These are phyloP conservation scores for Margarornis squamiger DNA, from an alignment of 2,797 vertebrate species.

Conservation along the genomic window DNA sequence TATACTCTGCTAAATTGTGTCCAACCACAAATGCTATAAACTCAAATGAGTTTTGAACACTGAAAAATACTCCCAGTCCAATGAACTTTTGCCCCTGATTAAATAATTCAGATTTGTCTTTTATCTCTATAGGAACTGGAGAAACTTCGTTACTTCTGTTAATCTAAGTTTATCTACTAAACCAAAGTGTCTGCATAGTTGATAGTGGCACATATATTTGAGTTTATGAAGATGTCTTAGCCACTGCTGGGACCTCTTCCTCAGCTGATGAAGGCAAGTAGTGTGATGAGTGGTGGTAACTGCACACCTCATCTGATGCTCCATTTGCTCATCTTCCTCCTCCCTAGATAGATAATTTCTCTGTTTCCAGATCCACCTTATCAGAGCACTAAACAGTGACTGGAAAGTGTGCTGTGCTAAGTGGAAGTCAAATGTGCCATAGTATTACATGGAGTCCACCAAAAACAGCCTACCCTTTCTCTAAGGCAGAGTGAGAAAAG, in stretches of 20 bases:
- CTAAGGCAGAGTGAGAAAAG: background rate
- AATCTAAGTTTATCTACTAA: background rate
- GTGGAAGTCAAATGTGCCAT: background rate
- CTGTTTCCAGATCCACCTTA: background rate
- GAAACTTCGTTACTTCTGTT: background rate
- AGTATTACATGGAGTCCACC: background rate
- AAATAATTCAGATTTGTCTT: background rate
- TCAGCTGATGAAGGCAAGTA: background rate
- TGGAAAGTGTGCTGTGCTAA: background rate
- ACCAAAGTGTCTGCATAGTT: background rate
- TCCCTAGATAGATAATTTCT: background rate
- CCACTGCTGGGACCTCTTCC: background rate
- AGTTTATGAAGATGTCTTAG: background rate
- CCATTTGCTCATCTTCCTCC: background rate
- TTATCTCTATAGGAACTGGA: background rate
- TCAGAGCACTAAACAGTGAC: background rate
- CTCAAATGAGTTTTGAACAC: background rate
- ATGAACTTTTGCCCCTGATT: background rate
- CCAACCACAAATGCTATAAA: slow-evolving; percentile 6
- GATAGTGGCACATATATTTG: background rate
- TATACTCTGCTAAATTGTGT: background rate
- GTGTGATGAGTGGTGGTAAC: rapidly evolving
- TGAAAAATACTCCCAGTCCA: background rate
- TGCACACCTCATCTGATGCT: rapidly evolving
- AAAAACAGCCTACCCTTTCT: background rate